A percentile compares a stretch with the other conserved stretches of the same genome.
Conservation (phyloP, 2,888 invertebrate genomes). For the Junonia oenone region DNA sequence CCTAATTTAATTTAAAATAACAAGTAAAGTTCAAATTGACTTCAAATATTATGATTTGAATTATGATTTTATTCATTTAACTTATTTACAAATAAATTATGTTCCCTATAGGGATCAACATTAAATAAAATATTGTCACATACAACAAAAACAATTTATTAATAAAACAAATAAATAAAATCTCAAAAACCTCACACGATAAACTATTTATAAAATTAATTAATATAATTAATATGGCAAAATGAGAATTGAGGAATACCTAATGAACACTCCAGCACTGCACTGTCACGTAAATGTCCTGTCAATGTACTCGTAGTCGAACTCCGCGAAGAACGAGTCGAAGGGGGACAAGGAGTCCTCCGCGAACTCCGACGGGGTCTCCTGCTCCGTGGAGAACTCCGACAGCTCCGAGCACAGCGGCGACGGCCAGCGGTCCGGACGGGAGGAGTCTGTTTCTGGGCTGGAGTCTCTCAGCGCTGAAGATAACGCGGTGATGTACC, state of each 20-base stretch:
- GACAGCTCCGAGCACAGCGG: slow-evolving; percentile 77
- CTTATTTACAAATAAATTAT: background rate
- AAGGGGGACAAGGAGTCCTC: slow-evolving; percentile 80
- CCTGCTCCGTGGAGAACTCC: slow-evolving; percentile 68
- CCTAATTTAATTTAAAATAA: no score
- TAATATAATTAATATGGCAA: slow-evolving; percentile 75
- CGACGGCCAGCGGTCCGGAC: slow-evolving; percentile 65
- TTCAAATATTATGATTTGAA: no score
- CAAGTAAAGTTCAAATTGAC: no score
- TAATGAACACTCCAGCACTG: slow-evolving; percentile 40
- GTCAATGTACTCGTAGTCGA: slow-evolving; percentile 71
- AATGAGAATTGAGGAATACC: slow-evolving; percentile 55
- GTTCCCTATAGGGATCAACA: background rate
- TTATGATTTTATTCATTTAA: background rate
- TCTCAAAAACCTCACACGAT: slow-evolving; percentile 57
- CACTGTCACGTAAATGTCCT: slow-evolving; percentile 72
- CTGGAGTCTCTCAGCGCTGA: slow-evolving; percentile 78
- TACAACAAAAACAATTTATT: slow-evolving; percentile 67
- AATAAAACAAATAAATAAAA: slow-evolving; percentile 57
- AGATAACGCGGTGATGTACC: slow-evolving; percentile 89
- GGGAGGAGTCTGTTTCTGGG: slow-evolving; percentile 42
- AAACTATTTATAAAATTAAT: slow-evolving; percentile 57
- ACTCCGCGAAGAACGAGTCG: slow-evolving; percentile 76
- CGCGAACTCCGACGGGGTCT: slow-evolving; percentile 70
- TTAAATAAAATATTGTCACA: slow-evolving; percentile 9